A percentile compares a stretch with the other conserved stretches of the same genome.
Conservation (phyloP, 2,888 invertebrate species). For the Limnephilus lunatus region DNA sequence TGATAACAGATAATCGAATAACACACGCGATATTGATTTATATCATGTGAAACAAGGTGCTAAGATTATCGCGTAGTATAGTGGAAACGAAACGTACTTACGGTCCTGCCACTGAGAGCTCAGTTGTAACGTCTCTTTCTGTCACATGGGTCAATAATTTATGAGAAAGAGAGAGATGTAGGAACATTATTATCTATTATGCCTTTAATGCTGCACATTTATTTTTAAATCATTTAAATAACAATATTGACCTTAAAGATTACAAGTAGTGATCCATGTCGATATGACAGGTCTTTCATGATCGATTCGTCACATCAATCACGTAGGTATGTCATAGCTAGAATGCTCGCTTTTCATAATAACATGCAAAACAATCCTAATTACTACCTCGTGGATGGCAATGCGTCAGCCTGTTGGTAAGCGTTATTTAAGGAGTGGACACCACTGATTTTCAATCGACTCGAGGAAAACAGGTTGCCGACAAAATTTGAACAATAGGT, state of each 20-base stretch:
- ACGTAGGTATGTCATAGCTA: not conserved
- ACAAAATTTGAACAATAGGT: too few species aligned
- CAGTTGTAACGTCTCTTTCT: too few species aligned
- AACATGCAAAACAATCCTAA: not conserved
- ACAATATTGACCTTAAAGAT: not conserved
- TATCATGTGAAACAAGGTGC: not conserved
- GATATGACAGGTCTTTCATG: not conserved
- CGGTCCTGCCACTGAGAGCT: too few species aligned
- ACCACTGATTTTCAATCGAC: not conserved
- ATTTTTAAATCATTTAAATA: not conserved
- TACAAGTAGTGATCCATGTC: not conserved
- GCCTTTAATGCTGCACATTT: not conserved
- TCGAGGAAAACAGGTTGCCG: too few species aligned
- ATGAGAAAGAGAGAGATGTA: not conserved
- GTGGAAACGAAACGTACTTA: not conserved
- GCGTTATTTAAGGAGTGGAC: not conserved
- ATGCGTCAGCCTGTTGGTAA: not conserved
- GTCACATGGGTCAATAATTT: too few species aligned
- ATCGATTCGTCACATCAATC: not conserved
- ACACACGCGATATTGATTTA: not conserved
- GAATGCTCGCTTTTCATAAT: not conserved
- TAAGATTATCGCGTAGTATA: not conserved
- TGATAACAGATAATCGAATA: not conserved
- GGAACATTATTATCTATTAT: not conserved
- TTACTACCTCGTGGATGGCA: not conserved